Base-by-base conservation (phyloP, 2,797 vertebrate species). In the Hylomyscus alleni region DNA sequence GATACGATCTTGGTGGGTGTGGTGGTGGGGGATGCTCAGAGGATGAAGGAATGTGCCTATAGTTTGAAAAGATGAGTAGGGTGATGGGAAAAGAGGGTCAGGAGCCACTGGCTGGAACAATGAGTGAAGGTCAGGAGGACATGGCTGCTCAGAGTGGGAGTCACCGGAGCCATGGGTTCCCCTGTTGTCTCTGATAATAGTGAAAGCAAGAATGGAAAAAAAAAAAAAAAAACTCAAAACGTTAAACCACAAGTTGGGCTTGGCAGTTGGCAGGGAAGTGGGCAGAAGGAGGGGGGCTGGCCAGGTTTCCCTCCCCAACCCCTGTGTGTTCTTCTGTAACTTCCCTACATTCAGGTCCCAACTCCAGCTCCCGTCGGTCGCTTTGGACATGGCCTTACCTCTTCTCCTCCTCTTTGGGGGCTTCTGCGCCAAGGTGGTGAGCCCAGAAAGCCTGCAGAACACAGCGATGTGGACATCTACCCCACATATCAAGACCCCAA, bases 241-340 rank as follows among this genome's bases (percentile, higher is more conserved):
- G 96, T 97, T 97, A 92, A 90, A 94, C 94, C 95, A 50, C 97
- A 90, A 65, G 40, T 26, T 56, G 22, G 93, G 91, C 47, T 93
- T 37, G 94, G 96, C 97, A 34, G 96, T 90, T 96, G 89, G 82
- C 77, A 93, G 97, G 97, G 95, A 97, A 93, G 96, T 97, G 96
- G 94, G 97, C 90, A 85, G 85, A 84, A 78, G 82, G 88, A 87
- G 85, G 85, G 78, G 69, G 87, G 83, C 85, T 44, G 56, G 62
- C 58, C 14, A 34, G 54, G 89, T 75, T 85, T 86, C 73, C 81
- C 80, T 89, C 31, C 9, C 54, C 34, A n/a, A 54, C 56, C 62
- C 65, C 58, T 5, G 56, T 11, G 67, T 83, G 83, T 40, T 91
- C 75, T 95, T 93, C 85, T 91, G 84, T 69, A 12, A 22, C 44